Conservation (phyloP, 2,113 vertebrate genomes). For the Podilymbus podiceps region DNA sequence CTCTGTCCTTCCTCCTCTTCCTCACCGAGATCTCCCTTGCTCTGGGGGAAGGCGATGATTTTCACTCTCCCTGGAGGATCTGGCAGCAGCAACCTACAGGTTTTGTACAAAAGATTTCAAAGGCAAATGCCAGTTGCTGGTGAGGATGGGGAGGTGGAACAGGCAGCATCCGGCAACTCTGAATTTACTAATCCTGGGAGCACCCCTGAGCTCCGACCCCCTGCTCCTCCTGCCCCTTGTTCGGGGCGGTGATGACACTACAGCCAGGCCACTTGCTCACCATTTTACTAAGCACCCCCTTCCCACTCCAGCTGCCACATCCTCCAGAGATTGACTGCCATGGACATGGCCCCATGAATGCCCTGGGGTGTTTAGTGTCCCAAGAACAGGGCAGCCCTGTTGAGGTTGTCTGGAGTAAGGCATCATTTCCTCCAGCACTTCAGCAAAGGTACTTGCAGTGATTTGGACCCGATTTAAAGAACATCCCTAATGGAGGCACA, state of each 20-base stretch:
- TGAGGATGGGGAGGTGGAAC: background rate
- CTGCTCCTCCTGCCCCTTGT: background rate
- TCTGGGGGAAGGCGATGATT: background rate
- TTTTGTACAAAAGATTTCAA: background rate
- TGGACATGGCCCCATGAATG: fast-evolving
- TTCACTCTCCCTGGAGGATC: background rate
- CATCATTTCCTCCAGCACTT: background rate
- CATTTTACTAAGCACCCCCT: background rate
- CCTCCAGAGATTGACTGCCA: background rate
- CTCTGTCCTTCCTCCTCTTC: background rate
- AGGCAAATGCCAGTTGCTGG: background rate
- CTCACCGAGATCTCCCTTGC: background rate
- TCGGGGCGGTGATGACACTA: background rate
- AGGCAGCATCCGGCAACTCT: background rate
- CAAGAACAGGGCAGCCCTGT: background rate
- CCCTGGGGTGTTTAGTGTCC: background rate
- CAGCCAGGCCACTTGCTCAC: background rate
- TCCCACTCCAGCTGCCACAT: background rate
- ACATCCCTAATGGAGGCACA: background rate
- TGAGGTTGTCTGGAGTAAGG: background rate
- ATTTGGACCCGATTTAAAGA: background rate
- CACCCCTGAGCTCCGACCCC: background rate
- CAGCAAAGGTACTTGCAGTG: background rate
- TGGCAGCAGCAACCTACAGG: background rate
- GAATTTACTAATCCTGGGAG: background rate